Evolutionary conservation across 2,797 vertebrate genomes (phyloP), one percentile per base, ranked within the genome.

Genomic region (Gobio occitaniae): DNA sequence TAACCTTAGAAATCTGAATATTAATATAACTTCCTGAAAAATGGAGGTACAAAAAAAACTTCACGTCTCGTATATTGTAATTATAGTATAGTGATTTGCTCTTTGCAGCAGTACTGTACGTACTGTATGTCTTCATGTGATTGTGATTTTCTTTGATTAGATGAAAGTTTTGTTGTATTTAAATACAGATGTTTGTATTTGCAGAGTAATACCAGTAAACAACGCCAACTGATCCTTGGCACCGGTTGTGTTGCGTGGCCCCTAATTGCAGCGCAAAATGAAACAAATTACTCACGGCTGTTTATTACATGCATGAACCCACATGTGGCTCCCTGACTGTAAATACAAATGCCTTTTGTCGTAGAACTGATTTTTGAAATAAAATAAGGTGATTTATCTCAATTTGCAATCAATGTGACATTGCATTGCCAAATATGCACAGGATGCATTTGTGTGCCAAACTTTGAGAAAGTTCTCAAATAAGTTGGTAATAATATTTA

Each of bases 221-320:
- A 84, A 61, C 3, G 25, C 29, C 61, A 80, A 65, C 44, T 80
- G 59, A 29, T 70, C 36, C 68, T 47, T 76, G 70, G 81, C 81
- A 83, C 44, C 41, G 44, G 56, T n/a, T 87, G 86, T 91, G 91
- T 56, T 72, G 75, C 8, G 0, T 36, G 90, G 74, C 87, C 85
- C 86, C 91, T 90, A 77, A 90, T 91, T 92, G 83, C 78, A 84
- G 86, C 83, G 61, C 41, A 83, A 86, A 86, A 65, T 74, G 3
- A 82, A 56, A 69, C 88, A 90, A 92, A 95, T 91, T 87, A 90
- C 81, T 90, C 87, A 92, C 88, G 89, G 90, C 88, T 92, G 92
- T 86, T 90, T 87, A 87, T 88, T 90, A 83, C 88, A 88, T 82
- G 86, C 89, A 89, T 89, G 86, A 78, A 82, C 63, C 61, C 89